Base-by-base conservation (phyloP, 2,888 invertebrate species). In the Drosophila engyochracea region DNA sequence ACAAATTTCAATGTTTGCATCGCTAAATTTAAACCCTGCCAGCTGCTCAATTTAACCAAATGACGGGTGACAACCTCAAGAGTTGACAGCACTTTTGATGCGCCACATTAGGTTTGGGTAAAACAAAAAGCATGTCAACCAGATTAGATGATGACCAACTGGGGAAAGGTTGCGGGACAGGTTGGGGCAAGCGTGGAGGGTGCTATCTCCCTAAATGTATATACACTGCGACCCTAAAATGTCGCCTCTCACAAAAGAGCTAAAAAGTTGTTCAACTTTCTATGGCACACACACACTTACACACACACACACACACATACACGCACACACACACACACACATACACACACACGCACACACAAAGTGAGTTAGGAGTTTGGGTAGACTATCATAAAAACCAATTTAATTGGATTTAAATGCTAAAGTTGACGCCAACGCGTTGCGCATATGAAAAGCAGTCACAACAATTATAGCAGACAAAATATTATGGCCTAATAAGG, bases 371-470 rank as follows among this genome's bases (percentile, higher is more conserved):
- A 16, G 19, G 60, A 52, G 61, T 44, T 14, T 4, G 25, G 55
- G 44, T 33, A 37, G 33, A 16, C 52, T 61, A 70, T 71, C 69
- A 84, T 82, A 82, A 89, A 86, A 89, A 79, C 67, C 74, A 86
- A 86, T 89, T 89, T 89, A 85, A 85, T 85, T 85, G 87, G 85
- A 87, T 86, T 77, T 70, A 84, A 85, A 89, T 85, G 85, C 70
- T 53, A 68, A 73, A 81, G 81, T 81, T 79, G 81, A 69, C 72
- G 81, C 68, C 75, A 60, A 68, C 25, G 58, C 68, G 44, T 52
- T 33, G 68, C n/a, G 39, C 71, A 70, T 55, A 77, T 59, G 55
- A 76, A 70, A 66, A 49, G 41, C 64, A 72, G 68, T 67, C 74
- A 69, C 73, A 86, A 72, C 86, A 88, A 88, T 85, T 83, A 83